Evolutionary conservation across 2,888 invertebrate genomes (phyloP).

Genomic region (Melieria crassipennis): DNA sequence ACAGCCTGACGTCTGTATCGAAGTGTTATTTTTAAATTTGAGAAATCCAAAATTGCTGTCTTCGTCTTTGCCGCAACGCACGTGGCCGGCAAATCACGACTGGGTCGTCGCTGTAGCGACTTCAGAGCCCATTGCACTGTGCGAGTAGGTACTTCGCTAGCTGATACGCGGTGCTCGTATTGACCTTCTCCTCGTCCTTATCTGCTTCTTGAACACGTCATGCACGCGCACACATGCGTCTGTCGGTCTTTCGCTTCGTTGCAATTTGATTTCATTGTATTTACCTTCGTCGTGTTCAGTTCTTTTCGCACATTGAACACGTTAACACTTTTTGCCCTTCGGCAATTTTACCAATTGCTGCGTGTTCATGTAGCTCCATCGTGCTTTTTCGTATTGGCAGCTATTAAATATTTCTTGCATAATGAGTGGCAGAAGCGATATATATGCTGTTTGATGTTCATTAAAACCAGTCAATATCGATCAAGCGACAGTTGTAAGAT

Average conservation of each 20-base stretch:
- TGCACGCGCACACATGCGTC: not conserved
- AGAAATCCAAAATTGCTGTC: no score
- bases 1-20: no score
- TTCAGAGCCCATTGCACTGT: no score
- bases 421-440: slow-evolving; percentile 2
- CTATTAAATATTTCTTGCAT: not conserved
- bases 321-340: slow-evolving; percentile 13
- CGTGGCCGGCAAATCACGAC: no score
- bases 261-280: slow-evolving; percentile 8
- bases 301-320: slow-evolving; percentile 16
- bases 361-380: not conserved
- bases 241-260: slow-evolving; percentile 13
- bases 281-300: not conserved
- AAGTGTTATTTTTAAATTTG: no score
- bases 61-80: no score
- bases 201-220: slow-evolving; percentile 27
- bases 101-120: no score
- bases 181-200: slow-evolving; percentile 14
- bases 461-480: no score
- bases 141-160: no score
- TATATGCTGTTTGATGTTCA: not conserved
- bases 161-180: no score
- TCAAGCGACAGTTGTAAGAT: no score
- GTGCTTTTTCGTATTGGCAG: not conserved
- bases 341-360: not conserved